Evolutionary conservation across 2,113 vertebrate species (phyloP).

Genomic region (Macrotus californicus): DNA sequence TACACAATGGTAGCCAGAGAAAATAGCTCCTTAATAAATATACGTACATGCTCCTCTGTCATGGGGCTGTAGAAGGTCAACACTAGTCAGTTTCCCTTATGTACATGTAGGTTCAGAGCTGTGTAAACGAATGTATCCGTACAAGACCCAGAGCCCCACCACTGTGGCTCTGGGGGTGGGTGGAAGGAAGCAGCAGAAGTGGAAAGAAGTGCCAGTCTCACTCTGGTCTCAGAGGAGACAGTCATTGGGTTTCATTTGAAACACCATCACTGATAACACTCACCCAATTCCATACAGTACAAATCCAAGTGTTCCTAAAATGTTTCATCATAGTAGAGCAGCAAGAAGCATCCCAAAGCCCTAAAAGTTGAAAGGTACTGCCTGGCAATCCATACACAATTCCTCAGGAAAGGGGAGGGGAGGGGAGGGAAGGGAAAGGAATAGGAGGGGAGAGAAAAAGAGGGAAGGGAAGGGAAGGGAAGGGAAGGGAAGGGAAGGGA

Average conservation of each 20-base stretch:
- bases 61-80: neutral
- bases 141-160: neutral
- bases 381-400: neutral
- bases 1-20: neutral
- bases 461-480: neutral
- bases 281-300: neutral
- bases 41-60: neutral
- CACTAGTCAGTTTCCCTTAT: neutral
- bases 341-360: neutral
- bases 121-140: neutral
- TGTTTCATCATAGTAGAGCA: neutral
- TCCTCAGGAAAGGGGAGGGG: neutral
- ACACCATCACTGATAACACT: neutral
- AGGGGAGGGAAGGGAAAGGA: no score
- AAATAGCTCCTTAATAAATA: neutral
- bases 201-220: neutral
- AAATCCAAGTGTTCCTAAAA: neutral
- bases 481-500: neutral
- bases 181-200: neutral
- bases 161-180: rapidly evolving
- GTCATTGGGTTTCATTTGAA: neutral
- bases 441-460: no score
- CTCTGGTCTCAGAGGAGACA: neutral
- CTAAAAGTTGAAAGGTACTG: neutral
- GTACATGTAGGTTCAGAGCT: neutral